Evolutionary conservation across 1,140 invertebrate species (phyloP).

Genomic region (Aricia agestis): DNA sequence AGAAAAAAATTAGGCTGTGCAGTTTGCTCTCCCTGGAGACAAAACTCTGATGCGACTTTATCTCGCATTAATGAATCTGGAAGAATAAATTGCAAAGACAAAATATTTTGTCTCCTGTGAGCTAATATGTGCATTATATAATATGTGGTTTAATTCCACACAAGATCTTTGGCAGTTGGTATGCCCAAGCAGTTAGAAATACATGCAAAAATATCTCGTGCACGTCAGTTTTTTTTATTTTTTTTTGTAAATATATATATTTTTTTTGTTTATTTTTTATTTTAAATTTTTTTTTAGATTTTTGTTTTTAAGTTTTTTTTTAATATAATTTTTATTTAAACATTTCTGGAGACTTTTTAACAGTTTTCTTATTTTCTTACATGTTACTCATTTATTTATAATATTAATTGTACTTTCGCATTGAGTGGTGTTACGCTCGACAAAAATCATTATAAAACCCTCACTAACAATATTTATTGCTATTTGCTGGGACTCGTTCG

Average conservation of each 20-base stretch:
- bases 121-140: neutral
- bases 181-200: conserved; percentile 17
- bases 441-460: conserved; percentile 65
- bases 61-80: no score
- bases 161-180: conserved; percentile 18
- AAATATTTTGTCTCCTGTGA: neutral
- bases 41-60: no score
- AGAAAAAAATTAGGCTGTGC: no score
- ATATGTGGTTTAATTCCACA: neutral
- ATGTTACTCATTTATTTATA: conserved; percentile 50
- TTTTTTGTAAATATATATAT: conserved; percentile 28
- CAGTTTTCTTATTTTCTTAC: conserved; percentile 53
- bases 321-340: conserved; percentile 44
- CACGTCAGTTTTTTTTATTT: conserved; percentile 47
- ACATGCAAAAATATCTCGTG: conserved; percentile 29
- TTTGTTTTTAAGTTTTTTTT: conserved; percentile 45
- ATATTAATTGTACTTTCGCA: conserved; percentile 68
- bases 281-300: conserved; percentile 46
- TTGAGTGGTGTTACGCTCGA: conserved; percentile 51
- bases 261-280: conserved; percentile 44
- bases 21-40: no score
- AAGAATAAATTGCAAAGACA: neutral
- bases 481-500: conserved; percentile 48
- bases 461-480: conserved; percentile 53
- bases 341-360: conserved; percentile 60